These are phyloP conservation scores for Vesta saturnalis DNA, from an alignment of 2,888 invertebrate genomes.

Conservation along the genomic window DNA sequence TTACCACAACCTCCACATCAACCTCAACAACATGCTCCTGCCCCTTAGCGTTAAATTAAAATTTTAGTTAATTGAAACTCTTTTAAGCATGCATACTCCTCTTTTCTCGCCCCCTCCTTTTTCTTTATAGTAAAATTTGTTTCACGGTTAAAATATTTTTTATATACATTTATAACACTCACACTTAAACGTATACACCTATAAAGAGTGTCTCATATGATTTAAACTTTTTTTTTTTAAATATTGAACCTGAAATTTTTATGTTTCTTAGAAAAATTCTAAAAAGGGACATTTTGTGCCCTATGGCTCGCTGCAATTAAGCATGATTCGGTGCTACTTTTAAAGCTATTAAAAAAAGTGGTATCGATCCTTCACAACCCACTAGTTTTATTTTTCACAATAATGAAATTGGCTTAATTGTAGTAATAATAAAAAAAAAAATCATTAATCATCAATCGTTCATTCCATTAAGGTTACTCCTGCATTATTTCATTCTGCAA, in stretches of 20 bases:
- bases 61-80: conserved; percentile 31
- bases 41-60: conserved; percentile 54
- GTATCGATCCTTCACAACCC: too few relatives aligned
- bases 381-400: too few relatives aligned
- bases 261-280: neutral
- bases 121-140: conserved; percentile 19
- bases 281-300: too few relatives aligned
- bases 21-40: conserved; percentile 56
- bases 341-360: neutral
- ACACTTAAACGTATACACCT: too few relatives aligned
- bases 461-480: conserved; percentile 25
- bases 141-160: neutral
- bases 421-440: neutral
- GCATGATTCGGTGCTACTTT: neutral
- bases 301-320: neutral
- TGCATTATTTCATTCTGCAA: conserved; percentile 23
- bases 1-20: conserved; percentile 62
- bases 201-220: too few relatives aligned
- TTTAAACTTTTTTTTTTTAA: neutral
- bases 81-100: conserved; percentile 10
- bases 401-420: neutral
- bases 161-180: neutral
- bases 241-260: neutral
- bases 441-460: conserved; percentile 11
- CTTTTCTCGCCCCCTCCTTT: conserved; percentile 11